Evolutionary conservation across 1,140 invertebrate genomes (phyloP).

Genomic region (Musca vetustissima): DNA sequence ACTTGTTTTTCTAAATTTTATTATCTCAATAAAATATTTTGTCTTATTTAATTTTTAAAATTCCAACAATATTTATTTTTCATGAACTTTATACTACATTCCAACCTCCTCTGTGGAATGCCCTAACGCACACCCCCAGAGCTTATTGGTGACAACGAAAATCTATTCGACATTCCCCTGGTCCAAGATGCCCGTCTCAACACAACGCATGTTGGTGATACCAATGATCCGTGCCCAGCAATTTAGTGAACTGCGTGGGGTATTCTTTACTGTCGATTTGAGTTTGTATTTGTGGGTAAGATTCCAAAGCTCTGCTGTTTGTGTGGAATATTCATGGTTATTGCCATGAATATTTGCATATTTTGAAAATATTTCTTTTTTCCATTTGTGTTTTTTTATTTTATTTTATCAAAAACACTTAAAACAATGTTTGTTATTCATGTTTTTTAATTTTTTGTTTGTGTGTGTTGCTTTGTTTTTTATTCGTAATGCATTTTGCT

Average conservation of each 20-base stretch:
- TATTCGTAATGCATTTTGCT: neutral
- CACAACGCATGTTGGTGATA: constrained; percentile 28
- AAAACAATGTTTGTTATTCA: too few relatives aligned
- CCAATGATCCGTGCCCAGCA: constrained; percentile 36
- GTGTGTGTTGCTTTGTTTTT: too few relatives aligned
- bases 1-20: too few relatives aligned
- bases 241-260: constrained; percentile 27
- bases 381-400: too few relatives aligned
- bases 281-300: constrained; percentile 38
- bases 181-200: constrained; percentile 18
- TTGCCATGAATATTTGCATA: too few relatives aligned
- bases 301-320: neutral
- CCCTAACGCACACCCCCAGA: too few relatives aligned
- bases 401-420: neutral
- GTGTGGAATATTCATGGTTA: neutral
- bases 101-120: neutral
- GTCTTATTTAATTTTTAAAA: too few relatives aligned
- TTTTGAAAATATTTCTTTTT: too few relatives aligned
- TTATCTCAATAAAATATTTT: too few relatives aligned
- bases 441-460: too few relatives aligned
- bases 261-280: constrained; percentile 36
- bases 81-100: too few relatives aligned
- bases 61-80: neutral
- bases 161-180: constrained; percentile 29
- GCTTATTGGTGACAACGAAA: neutral